These are phyloP conservation scores for Mormyrus lacerda DNA, from an alignment of 2,113 vertebrate genomes.

Conservation along the genomic window DNA sequence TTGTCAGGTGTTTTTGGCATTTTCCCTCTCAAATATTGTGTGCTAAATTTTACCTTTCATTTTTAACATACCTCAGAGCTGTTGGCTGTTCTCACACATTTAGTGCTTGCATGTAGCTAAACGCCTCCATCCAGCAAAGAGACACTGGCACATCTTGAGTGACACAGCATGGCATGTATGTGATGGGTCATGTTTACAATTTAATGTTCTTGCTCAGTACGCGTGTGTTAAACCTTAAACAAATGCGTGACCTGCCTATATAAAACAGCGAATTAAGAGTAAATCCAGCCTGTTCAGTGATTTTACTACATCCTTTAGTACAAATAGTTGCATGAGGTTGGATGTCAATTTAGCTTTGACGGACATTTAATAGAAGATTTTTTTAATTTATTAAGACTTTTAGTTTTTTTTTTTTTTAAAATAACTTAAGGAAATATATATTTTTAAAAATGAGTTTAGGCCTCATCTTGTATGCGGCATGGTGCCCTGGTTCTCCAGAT, in stretches of 20 bases:
- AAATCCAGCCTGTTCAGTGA: neutral
- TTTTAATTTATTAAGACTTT: neutral
- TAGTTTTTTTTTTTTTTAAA: no score
- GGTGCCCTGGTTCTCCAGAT: neutral
- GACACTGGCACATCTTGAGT: neutral
- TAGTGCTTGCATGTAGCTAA: neutral
- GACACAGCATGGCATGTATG: neutral
- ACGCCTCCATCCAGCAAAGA: neutral
- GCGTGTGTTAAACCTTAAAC: neutral
- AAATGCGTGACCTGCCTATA: neutral
- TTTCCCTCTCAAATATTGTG: neutral
- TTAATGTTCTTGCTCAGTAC: neutral
- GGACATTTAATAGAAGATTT: neutral
- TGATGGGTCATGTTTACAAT: neutral
- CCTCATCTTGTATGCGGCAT: neutral
- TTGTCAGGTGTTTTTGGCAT: neutral
- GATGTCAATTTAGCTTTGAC: neutral
- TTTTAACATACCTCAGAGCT: neutral
- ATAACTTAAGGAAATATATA: neutral
- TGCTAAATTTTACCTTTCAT: neutral
- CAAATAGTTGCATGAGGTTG: neutral
- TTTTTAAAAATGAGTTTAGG: neutral
- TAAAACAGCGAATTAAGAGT: neutral
- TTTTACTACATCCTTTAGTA: neutral
- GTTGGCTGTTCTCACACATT: neutral